These are phyloP conservation scores for Perognathus longimembris DNA, from an alignment of 2,113 vertebrate genomes.

Conservation along the genomic window DNA sequence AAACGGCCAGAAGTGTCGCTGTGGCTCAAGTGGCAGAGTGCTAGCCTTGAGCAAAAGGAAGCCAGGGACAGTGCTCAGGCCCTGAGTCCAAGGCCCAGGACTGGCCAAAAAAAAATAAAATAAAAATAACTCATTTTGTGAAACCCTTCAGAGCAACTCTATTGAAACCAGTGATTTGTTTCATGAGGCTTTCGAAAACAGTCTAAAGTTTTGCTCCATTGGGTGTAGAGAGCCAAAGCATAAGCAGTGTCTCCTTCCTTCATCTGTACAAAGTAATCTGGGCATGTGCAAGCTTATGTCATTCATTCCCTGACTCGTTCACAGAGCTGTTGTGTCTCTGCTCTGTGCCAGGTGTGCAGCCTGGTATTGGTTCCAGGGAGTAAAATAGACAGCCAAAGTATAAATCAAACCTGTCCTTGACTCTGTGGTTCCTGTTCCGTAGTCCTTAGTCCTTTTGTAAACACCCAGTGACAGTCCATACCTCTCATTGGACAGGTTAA, in stretches of 20 bases:
- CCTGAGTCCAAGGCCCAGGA: too few species aligned
- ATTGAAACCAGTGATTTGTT: constrained; percentile 43
- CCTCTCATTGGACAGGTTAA: not conserved
- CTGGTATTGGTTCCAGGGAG: not conserved
- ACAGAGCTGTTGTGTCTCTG: not conserved
- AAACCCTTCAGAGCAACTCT: constrained; percentile 16
- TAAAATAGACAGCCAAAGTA: not conserved
- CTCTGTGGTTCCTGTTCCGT: not conserved
- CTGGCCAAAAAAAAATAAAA: too few species aligned
- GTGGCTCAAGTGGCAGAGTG: too few species aligned
- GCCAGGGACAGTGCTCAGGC: too few species aligned
- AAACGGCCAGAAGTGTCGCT: too few species aligned
- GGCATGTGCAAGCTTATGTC: not conserved
- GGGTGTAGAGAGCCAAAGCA: constrained; percentile 18
- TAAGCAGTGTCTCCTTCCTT: not conserved
- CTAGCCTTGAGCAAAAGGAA: too few species aligned
- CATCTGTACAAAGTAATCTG: not conserved
- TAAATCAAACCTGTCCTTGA: not conserved
- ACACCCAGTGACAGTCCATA: not conserved
- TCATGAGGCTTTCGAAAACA: constrained; percentile 32
- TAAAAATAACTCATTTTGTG: constrained; percentile 39
- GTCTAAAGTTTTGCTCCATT: not conserved
- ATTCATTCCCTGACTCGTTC: not conserved
- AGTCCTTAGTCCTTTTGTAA: not conserved
- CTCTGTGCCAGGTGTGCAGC: not conserved